Evolutionary conservation across 2,113 vertebrate genomes (phyloP).

Genomic region (Archilochus colubris): DNA sequence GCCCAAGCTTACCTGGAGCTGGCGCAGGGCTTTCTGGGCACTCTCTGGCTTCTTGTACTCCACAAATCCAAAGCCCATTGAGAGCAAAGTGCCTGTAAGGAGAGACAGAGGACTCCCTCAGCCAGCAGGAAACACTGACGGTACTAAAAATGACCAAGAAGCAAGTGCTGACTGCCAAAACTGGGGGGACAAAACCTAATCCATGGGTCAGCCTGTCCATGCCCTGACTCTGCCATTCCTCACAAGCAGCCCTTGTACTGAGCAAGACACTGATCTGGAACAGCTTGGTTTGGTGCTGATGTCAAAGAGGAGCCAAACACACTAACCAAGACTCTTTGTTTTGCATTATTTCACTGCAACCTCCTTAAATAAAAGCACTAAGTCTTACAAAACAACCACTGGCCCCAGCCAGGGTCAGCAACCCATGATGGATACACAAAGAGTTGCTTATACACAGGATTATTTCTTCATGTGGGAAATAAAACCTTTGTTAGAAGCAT

Average conservation of each 20-base stretch:
- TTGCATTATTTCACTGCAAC: not conserved
- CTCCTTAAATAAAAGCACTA: not conserved
- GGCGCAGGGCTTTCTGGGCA: constrained; percentile 90
- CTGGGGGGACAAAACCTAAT: rapidly evolving
- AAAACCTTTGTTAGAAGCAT: not conserved
- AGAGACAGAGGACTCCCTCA: not conserved
- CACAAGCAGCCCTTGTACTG: not conserved
- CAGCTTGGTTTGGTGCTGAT: not conserved
- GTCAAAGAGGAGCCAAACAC: not conserved
- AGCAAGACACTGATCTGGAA: not conserved
- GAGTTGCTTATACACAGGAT: not conserved
- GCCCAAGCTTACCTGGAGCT: constrained; percentile 82
- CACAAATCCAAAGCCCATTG: constrained; percentile 97
- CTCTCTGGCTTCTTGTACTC: constrained; percentile 87
- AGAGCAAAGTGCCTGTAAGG: constrained; percentile 82
- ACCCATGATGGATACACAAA: not conserved
- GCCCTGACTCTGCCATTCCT: not conserved
- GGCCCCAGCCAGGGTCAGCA: rapidly evolving
- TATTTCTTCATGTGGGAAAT: not conserved
- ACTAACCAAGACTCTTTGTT: not conserved
- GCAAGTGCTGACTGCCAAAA: not conserved
- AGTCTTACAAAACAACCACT: not conserved
- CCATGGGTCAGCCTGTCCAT: not conserved
- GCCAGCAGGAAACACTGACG: rapidly evolving
- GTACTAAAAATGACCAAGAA: not conserved